Evolutionary conservation across 2,113 vertebrate genomes (phyloP), one percentile per base, ranked within the genome.

Genomic region (Lethenteron reissneri): DNA sequence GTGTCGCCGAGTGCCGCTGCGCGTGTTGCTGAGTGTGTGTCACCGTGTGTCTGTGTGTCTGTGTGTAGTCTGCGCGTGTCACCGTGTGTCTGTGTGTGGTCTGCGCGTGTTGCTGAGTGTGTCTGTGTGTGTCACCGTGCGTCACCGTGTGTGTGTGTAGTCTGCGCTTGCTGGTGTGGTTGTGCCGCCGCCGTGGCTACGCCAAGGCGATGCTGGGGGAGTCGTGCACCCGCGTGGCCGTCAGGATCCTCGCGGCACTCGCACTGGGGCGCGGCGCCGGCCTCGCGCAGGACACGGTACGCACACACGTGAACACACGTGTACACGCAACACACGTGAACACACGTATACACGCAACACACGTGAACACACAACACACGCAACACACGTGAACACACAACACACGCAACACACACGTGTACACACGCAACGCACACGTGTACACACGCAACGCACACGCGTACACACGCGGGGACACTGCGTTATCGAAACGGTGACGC

Each of bases 131-230:
- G 41, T 69, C 21, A 25, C 21, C 21, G 21, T 25, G 21, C 9
- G 21, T 69, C n/a, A 58, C 60, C 10, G 56, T 19, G 56, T 25
- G 60, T 58, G 12, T 70, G 13, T 56, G 10, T 72, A 99, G 94
- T 80, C 84, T 76, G n/a, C 92, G 95, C 74, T 79, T 99, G 74
- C 80, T 95, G 41, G 74, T 99, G 68, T 85, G 92, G 3, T 78
- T 79, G 0, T 92, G 90, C 5, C 86, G 88, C 8, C 72, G 71
- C 0, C 76, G 74, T 2, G 82, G 86, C 70, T 99, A 91, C 71
- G 21, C 79, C 12, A 99, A 96, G 74, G 83, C 95, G 78, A 92
- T 99, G 92, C 81, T 76, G 0, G 94, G 88, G 0, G 88, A 96
- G 72, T 90, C 77, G 80, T 92, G 89, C 72, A 90, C 88, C 1